Percentiles rank a stretch among this genome's conserved stretches.
These are phyloP conservation scores for Coregonus suidteri DNA, from an alignment of 2,797 vertebrate genomes.

Conservation along the genomic window DNA sequence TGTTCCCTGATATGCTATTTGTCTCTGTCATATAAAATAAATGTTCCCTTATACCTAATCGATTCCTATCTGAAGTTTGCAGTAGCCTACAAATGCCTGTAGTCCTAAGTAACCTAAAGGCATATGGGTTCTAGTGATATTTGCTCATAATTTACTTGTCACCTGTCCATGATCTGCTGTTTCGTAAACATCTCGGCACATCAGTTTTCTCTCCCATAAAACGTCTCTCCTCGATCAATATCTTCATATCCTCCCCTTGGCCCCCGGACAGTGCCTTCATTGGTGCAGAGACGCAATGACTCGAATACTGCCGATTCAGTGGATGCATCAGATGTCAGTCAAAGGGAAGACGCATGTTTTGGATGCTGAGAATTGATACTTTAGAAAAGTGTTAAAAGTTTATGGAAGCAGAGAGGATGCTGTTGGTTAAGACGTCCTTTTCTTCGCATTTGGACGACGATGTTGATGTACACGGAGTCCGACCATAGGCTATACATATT, in stretches of 20 bases:
- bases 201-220: neutral
- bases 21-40: neutral
- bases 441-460: constrained; percentile 53
- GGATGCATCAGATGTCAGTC: constrained; percentile 63
- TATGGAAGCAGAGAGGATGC: constrained; percentile 62
- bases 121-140: neutral
- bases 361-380: constrained; percentile 70
- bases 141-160: constrained; percentile 17
- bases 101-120: neutral
- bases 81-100: neutral
- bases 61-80: neutral
- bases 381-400: constrained; percentile 39
- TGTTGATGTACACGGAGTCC: constrained; percentile 43
- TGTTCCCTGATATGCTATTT: neutral
- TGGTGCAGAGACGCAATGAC: constrained; percentile 48
- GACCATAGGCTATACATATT: constrained; percentile 17
- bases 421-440: constrained; percentile 57
- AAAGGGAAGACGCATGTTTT: constrained; percentile 10
- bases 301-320: constrained; percentile 33
- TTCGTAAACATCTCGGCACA: constrained; percentile 12
- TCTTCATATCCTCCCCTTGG: constrained; percentile 52
- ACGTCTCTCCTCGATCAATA: constrained; percentile 26
- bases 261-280: constrained; percentile 52
- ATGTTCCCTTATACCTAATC: neutral
- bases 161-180: constrained; percentile 21